Base-by-base conservation (phyloP, 2,797 vertebrate species). In the Melanotaenia pygmaea region DNA sequence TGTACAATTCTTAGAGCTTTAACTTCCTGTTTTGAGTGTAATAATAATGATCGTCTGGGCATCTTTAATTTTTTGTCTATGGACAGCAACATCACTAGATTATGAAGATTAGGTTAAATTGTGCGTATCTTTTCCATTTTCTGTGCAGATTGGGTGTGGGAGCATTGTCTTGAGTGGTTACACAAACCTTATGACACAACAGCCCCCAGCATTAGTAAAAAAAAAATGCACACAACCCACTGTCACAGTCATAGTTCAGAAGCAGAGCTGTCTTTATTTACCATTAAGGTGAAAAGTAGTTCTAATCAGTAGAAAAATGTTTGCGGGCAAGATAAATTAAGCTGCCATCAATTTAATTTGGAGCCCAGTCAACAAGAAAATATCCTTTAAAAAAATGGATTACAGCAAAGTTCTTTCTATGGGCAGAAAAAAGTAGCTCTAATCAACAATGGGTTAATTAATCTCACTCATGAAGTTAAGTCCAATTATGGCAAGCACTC, bases 401-500 rank as follows among this genome's bases (percentile, higher is more conserved):
- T 30, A 67, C 13, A 74, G 58, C 70, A 22, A 56, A n/a, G 8
- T 22, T 59, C 37, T 63, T 72, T 80, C 72, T 62, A 13, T 71
- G 59, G 51, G 40, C 20, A 59, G 37, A n/a, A 47, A 83, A 76
- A 82, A 79, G 80, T 67, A 67, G 59, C 74, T 68, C 66, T 80
- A 82, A 90, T 88, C 77, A 81, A 72, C 80, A 79, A 86, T 28
- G 66, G 76, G 82, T 90, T 92, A 84, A 93, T 94, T 91, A 83
- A 91, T 86, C 88, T 82, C 80, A 69, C 74, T 91, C 74, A 72
- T 76, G 65, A 90, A 83, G 80, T 80, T 79, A 86, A 76, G 82
- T 85, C 84, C 78, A 92, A 91, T 91, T 92, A 93, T 75, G 53
- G 61, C 68, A 80, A 32, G 71, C 74, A 83, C 80, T 86, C 86